Percentiles rank a stretch among this genome's conserved stretches.
These are phyloP conservation scores for Platypus cylindrus DNA, from an alignment of 2,888 invertebrate genomes.

Conservation along the genomic window DNA sequence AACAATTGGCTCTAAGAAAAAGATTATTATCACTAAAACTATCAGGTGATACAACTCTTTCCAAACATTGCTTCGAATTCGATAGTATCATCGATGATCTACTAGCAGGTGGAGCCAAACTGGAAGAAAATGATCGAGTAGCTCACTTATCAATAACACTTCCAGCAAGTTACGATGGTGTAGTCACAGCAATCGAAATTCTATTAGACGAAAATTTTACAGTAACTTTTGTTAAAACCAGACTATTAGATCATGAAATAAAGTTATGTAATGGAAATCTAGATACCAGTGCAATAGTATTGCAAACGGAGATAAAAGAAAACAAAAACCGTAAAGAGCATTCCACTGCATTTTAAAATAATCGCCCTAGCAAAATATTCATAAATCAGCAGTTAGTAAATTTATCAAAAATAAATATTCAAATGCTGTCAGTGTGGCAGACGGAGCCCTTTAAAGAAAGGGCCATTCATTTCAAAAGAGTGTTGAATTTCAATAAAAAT, in stretches of 20 bases:
- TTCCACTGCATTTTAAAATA: no score
- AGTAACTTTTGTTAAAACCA: conserved; percentile 2
- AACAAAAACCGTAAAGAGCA: no score
- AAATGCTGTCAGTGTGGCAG: no score
- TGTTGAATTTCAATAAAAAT: no score
- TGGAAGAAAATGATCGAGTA: conserved; percentile 28
- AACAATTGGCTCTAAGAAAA: conserved; percentile 18
- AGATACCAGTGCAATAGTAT: not conserved
- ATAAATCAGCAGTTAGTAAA: no score
- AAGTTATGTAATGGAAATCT: no score
- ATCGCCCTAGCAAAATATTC: no score
- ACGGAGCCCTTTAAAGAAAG: no score
- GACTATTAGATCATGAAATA: conserved; percentile 1
- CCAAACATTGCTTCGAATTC: conserved; percentile 7
- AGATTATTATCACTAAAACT: conserved; percentile 15
- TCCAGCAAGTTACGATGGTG: conserved; percentile 25
- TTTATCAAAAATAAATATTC: no score
- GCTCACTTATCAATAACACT: conserved; percentile 26
- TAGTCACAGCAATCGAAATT: conserved; percentile 30
- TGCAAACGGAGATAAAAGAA: no score
- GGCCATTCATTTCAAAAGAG: no score
- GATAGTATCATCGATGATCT: conserved; percentile 8
- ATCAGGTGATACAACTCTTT: conserved; percentile 7
- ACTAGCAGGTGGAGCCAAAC: conserved; percentile 10
- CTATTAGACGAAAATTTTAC: conserved; percentile 26